Evolutionary conservation across 2,888 invertebrate genomes (phyloP).

Genomic region (Kryphioiulus occultus): DNA sequence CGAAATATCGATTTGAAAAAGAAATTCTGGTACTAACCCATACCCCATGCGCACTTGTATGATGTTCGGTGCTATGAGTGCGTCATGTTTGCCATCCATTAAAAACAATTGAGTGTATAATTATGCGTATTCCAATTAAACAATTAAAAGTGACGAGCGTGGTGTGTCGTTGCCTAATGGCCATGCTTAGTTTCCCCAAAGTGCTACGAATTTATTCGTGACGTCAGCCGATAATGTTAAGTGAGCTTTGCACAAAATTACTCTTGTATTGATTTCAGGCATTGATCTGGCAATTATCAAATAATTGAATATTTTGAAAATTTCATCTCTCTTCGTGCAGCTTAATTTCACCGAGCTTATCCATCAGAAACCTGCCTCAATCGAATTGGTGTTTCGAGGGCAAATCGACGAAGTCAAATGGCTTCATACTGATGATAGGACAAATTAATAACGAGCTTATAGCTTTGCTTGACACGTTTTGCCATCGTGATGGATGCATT

Average conservation of each 20-base stretch:
- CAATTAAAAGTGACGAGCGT: conserved; percentile 27
- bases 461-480: not conserved
- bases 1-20: not conserved
- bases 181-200: not conserved
- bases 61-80: not conserved
- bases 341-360: not conserved
- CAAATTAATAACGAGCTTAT: not conserved
- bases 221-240: not conserved
- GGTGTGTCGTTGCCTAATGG: not conserved
- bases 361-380: not conserved
- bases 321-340: not conserved
- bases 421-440: not conserved
- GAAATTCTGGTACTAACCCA: not conserved
- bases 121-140: conserved; percentile 18
- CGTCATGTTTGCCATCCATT: not conserved
- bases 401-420: not conserved
- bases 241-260: not conserved
- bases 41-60: not conserved
- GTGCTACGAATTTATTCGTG: not conserved
- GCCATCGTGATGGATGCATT: conserved; percentile 4
- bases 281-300: not conserved
- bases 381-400: not conserved
- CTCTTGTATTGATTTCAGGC: not conserved
- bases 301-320: not conserved
- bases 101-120: not conserved